Base-by-base conservation (phyloP, 2,888 invertebrate genomes). In the Callyntrura guangdongensis region DNA sequence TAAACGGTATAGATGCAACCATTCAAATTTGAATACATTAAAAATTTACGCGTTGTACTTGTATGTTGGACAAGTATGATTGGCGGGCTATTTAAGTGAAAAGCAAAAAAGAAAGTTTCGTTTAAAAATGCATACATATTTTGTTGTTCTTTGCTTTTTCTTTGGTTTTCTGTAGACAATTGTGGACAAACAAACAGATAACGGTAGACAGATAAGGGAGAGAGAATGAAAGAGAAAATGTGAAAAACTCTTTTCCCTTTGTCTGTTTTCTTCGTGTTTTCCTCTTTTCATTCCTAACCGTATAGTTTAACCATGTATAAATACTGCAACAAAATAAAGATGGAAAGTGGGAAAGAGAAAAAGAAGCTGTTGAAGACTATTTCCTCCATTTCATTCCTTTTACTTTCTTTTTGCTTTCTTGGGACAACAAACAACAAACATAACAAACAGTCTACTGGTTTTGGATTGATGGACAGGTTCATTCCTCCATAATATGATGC, bases 391-490 rank as follows among this genome's bases (percentile, higher is more conserved):
- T 36, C 36, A 6, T 36, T 53, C 12, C 53, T 53, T 14, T 53
- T 53, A 5, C 53, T 53, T 11, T 11, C n/a, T 11, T 49, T 12
- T 22, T 11, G 49, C 22, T 22, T n/a, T 53, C 49, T 53, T 77
- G 77, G 53, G 77, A 77, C 74, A 74, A 47, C 47, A 74, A 64
- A 64, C 22, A 64, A 64, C 6, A 59, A 17, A 59, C 17, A 59
- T 17, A n/a, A 45, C 27, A 12, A 36, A 8, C 69, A 74, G 67
- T 67, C 74, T 17, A 47, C 47, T 49, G 47, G 47, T 49, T 22
- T 27, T 56, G 25, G 59, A 79, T 59, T 79, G 79, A 79, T 79
- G 36, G 79, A 59, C 79, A 79, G 79, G 56, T 79, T 79, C 56
- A 79, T 56, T 79, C 56, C 79, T 36, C 56, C 59, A 79, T 79